A percentile compares a stretch with the other conserved stretches of the same genome.
phyloP scores from a whole-genome alignment of 2,113 vertebrate genomes.

The Balaenoptera acutorostrata region DNA sequence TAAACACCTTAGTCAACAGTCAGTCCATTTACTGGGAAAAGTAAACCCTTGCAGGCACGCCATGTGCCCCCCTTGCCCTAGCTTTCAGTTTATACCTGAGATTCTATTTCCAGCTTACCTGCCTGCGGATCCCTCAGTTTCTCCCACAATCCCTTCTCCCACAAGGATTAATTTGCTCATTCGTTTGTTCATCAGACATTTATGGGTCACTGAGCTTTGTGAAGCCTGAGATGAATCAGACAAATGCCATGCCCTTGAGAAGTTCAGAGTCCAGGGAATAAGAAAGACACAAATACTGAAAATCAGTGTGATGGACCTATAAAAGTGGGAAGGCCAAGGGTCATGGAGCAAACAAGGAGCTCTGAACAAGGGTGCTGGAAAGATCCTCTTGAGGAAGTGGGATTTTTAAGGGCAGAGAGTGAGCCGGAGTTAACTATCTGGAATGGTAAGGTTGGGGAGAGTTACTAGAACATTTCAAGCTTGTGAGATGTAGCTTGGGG shows the following conservation, averaged over 20 bases:
- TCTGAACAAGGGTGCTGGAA: neutral
- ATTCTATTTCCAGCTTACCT: neutral
- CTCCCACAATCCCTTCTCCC: neutral
- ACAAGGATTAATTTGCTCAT: neutral
- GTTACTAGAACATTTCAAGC: neutral
- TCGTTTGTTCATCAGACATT: neutral
- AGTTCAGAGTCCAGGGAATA: neutral
- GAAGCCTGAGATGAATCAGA: neutral
- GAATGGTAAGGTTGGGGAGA: too few relatives aligned
- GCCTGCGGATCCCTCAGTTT: neutral
- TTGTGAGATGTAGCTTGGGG: neutral
- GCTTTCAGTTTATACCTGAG: neutral
- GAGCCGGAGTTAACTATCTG: neutral
- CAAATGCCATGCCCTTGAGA: neutral
- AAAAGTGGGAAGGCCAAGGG: neutral
- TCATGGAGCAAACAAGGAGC: neutral
- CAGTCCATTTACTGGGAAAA: neutral
- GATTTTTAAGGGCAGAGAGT: neutral
- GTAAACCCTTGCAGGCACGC: neutral
- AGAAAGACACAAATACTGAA: neutral
- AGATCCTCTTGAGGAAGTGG: neutral
- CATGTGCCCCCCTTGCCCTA: fast-evolving
- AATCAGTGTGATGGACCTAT: neutral
- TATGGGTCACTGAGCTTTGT: neutral
- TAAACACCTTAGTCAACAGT: neutral